A percentile compares a stretch with the other conserved stretches of the same genome.
phyloP scores from a whole-genome alignment of 2,888 invertebrate genomes.

The Xylota sylvarum region DNA sequence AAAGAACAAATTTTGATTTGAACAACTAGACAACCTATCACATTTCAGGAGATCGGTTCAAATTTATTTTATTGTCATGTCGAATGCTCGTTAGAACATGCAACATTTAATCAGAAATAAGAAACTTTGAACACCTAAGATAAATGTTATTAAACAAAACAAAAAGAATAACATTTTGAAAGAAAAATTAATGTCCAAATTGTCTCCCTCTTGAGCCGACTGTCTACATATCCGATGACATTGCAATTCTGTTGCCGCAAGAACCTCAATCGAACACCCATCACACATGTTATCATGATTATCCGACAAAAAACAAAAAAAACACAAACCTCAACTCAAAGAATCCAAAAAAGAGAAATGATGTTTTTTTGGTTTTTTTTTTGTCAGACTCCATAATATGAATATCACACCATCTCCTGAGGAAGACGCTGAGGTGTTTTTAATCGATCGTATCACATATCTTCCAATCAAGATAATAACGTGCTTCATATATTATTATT shows the following conservation, averaged over 20 bases:
- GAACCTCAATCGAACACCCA: slow-evolving; percentile 30
- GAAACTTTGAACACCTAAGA: no score
- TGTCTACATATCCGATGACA: slow-evolving; percentile 26
- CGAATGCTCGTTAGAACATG: no score
- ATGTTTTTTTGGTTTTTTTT: background rate
- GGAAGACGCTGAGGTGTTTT: slow-evolving; percentile 78
- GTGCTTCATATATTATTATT: slow-evolving; percentile 79
- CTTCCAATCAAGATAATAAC: slow-evolving; percentile 79
- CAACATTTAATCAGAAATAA: no score
- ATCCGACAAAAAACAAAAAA: slow-evolving; percentile 21
- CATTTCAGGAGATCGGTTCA: no score
- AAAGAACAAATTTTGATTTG: no score
- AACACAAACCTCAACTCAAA: background rate
- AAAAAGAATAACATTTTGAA: no score
- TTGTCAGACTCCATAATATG: slow-evolving; percentile 51
- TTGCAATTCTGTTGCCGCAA: slow-evolving; percentile 45
- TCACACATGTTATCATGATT: slow-evolving; percentile 46
- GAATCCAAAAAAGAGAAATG: background rate
- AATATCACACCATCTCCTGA: slow-evolving; percentile 70
- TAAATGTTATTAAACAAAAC: no score
- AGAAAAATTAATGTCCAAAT: background rate
- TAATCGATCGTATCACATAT: slow-evolving; percentile 79
- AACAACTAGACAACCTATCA: no score
- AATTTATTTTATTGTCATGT: no score
- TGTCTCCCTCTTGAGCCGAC: background rate